phyloP scores from a whole-genome alignment of 2,113 vertebrate genomes.

The Dendrocopos noguchii region DNA sequence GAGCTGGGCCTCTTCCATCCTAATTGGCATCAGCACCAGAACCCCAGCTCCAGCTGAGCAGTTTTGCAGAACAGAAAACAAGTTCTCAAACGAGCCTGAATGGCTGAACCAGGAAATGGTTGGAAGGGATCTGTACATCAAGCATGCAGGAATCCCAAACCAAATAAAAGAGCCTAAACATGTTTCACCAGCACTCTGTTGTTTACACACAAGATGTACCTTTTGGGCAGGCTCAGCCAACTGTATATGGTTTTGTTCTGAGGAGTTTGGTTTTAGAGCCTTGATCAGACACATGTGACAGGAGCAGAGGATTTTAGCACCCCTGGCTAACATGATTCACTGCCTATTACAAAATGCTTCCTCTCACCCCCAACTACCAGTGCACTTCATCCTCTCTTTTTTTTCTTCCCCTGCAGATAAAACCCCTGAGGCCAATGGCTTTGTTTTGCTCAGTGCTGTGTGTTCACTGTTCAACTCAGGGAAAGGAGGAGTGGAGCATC shows the following conservation, averaged over 20 bases:
- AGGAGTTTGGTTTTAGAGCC: conserved; percentile 30
- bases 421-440: conserved; percentile 8
- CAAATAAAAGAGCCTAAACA: conserved; percentile 21
- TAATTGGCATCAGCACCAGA: conserved; percentile 69
- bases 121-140: conserved; percentile 22
- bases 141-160: background rate
- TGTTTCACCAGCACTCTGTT: background rate
- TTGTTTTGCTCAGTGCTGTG: conserved; percentile 34
- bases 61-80: conserved; percentile 60
- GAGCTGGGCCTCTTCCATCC: conserved; percentile 59
- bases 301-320: conserved; percentile 48
- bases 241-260: conserved; percentile 25
- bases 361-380: conserved; percentile 18
- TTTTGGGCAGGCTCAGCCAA: background rate
- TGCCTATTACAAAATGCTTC: conserved; percentile 39
- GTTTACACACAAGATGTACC: background rate
- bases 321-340: conserved; percentile 43
- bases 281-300: conserved; percentile 61
- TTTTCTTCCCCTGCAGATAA: background rate
- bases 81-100: conserved; percentile 19
- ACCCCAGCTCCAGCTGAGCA: conserved; percentile 56
- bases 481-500: conserved; percentile 17
- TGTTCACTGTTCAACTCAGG: background rate
- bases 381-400: conserved; percentile 4
- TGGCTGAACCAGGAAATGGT: conserved; percentile 43